Base-by-base conservation (phyloP, 1,140 invertebrate genomes). In the Listronotus bonariensis region DNA sequence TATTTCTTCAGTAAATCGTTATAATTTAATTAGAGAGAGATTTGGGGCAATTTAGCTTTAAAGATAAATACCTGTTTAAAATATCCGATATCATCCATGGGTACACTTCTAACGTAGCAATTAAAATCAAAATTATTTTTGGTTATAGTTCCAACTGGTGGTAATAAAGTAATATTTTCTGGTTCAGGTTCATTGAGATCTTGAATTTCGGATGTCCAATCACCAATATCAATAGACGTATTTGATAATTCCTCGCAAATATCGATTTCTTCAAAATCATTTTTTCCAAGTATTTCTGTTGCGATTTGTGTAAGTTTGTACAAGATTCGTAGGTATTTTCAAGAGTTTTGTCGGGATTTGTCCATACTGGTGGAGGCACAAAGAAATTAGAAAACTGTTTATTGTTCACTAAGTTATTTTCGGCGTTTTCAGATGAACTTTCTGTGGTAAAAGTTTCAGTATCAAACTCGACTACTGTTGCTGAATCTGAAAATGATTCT, bases 71-170 rank as follows among this genome's bases (percentile, higher is more conserved):
- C 70, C 52, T 72, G 55, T 34, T 70, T 68, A 40, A 55, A 52
- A 51, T 56, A 67, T 31, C 49, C 55, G 17, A 74, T 56, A 62
- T 67, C 49, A 42, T 71, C 60, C 3, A 34, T 59, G 0, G 69
- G 66, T 11, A 67, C 31, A 46, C 8, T 71, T 11, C 74, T 38
- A 10, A 76, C 51, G 41, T 74, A 76, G 15, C 69, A 68, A 20
- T 67, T 72, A 45, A 77, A 77, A 42, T 74, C 71, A 18, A 70
- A 59, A 43, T 67, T 70, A 56, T 61, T 71, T 32, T 64, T 68
- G 9, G 53, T 58, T 12, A 73, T 66, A n/a, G 72, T 74, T 8
- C 54, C 74, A 12, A 74, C 66, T 0, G 72, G 70, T 9, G 74
- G 70, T 2, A 76, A 56, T 18, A 54, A 10, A 43, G n/a, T 43